Base-by-base conservation (phyloP, 2,888 invertebrate genomes). In the Elgonia sp. region DNA sequence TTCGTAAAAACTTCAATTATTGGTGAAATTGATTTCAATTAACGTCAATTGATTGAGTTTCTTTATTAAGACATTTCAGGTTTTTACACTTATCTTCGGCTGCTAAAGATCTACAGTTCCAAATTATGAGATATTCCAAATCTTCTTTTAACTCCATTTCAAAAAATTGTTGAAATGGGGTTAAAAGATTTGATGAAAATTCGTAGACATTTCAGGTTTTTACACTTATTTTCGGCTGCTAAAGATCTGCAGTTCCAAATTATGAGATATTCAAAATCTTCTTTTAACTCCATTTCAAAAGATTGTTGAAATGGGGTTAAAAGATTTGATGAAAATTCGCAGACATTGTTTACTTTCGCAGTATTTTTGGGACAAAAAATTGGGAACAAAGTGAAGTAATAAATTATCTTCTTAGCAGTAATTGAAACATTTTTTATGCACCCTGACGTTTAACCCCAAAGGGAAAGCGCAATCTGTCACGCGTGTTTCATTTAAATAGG, bases 371-470 rank as follows among this genome's bases (percentile, higher is more conserved):
- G 29, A 5, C 5, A 29, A 3, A 29, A 29, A 29, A 29, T 1
- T 29, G 1, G 29, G 29, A 29, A 29, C 29, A 29, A 21, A n/a
- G 37, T 20, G 39, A 37, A 39, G 21, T 42, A 72, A 77, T 37
- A 55, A 77, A 84, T 77, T 37, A 57, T 67, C 50, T 60, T 42
- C 29, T 60, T 9, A 62, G 69, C 63, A 37, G 60, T 39, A 87
- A 84, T 87, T 76, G 76, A 76, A 72, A 80, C 84, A 81, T 84
- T 86, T 84, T 86, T 81, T 75, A 29, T 46, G 14, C 57, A 80
- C 84, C 89, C 77, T 21, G 8, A 0, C 77, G 77, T 76, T 89
- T 89, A 86, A 89, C 89, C 89, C 83, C 39, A 40, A 21, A 62
- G 53, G 20, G 10, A 70, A 80, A 39, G 77, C 75, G 72, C 76